phyloP scores from a whole-genome alignment of 2,113 vertebrate species.

The Pterophyllum scalare region DNA sequence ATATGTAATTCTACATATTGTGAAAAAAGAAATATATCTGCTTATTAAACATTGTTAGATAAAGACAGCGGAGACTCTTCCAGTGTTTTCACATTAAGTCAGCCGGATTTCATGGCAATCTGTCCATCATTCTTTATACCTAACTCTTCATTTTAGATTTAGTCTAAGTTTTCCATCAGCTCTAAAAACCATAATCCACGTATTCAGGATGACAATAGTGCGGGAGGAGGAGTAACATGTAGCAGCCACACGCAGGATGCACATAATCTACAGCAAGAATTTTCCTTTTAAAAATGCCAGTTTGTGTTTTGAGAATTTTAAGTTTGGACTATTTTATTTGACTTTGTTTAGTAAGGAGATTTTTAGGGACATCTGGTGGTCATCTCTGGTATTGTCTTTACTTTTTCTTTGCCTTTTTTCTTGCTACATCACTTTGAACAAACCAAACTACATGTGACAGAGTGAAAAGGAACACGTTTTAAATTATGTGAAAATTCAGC shows the following conservation, averaged over 20 bases:
- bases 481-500: background rate
- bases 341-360: background rate
- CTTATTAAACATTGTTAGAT: too few relatives aligned
- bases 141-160: too few relatives aligned
- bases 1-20: background rate
- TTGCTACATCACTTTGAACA: background rate
- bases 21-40: too few relatives aligned
- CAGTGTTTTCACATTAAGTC: too few relatives aligned
- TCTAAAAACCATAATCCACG: too few relatives aligned
- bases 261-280: background rate
- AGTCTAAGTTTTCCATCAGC: too few relatives aligned
- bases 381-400: background rate
- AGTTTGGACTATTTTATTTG: background rate
- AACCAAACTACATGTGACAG: background rate
- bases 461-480: background rate
- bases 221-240: background rate
- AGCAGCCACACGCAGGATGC: background rate
- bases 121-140: too few relatives aligned
- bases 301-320: background rate
- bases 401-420: background rate
- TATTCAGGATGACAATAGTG: too few relatives aligned
- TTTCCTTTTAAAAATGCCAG: background rate
- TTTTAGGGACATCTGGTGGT: constrained; percentile 11
- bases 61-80: too few relatives aligned
- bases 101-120: too few relatives aligned